Conservation (phyloP, 2,888 invertebrate species). For the Dexiosoma caninum region DNA sequence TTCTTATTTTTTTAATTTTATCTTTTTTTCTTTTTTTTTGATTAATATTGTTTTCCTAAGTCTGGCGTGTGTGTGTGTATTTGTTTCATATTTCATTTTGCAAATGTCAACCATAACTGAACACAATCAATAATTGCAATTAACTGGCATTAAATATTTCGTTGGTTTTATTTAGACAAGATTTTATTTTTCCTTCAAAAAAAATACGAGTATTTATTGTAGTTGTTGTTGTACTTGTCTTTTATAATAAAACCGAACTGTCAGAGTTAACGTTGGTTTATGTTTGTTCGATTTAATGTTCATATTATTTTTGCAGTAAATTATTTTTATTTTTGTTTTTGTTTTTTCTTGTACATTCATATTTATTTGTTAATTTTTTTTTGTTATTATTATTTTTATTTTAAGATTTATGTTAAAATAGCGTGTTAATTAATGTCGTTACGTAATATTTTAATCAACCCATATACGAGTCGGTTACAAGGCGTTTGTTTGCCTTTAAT, state of each 20-base stretch:
- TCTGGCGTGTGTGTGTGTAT: neutral
- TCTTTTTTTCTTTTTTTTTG: neutral
- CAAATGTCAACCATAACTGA: conserved; percentile 63
- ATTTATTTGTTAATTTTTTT: conserved; percentile 5
- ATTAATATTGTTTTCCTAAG: too few relatives aligned
- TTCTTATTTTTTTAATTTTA: neutral
- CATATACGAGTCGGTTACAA: conserved; percentile 23
- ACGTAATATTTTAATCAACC: conserved; percentile 60
- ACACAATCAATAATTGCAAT: conserved; percentile 64
- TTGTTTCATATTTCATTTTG: conserved; percentile 26
- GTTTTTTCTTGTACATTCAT: too few relatives aligned
- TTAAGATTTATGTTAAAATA: conserved; percentile 60
- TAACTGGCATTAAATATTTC: conserved; percentile 56
- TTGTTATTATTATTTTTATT: neutral
- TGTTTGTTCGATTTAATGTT: conserved; percentile 54
- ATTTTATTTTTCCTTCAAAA: conserved; percentile 33
- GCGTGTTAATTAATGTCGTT: conserved; percentile 63
- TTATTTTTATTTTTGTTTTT: neutral
- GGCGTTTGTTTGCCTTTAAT: neutral
- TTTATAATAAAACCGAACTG: conserved; percentile 45
- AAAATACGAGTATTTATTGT: too few relatives aligned
- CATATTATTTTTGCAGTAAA: conserved; percentile 44
- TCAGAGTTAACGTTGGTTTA: conserved; percentile 53
- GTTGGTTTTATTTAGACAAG: conserved; percentile 43
- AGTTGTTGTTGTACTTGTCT: conserved; percentile 18